Base-by-base conservation (phyloP, 2,888 invertebrate species). In the Pristionchus exspectatus region DNA sequence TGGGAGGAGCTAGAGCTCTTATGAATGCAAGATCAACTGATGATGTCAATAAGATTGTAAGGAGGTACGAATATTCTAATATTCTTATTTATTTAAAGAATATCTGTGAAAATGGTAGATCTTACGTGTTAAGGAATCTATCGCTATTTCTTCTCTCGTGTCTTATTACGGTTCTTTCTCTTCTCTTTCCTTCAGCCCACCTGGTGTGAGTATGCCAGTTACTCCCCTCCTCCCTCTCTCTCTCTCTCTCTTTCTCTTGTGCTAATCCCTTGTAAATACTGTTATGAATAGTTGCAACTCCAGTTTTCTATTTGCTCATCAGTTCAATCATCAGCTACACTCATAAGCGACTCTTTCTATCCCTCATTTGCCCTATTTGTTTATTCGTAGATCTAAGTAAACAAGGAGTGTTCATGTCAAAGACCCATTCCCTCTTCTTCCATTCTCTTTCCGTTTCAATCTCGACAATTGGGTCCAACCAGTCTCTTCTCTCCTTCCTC, bases 1-100 rank as follows among this genome's bases (percentile, higher is more conserved):
- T 88, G 33, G 81, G 88, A 12, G 88, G 59, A 59, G 88, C 77
- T 24, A 88, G 88, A 66, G 81, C 81, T 27, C 33, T 56, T 27
- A 77, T 59, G 88, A 81, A 50, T 81, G 50, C 54, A 27, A 44
- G 88, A 77, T 77, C 88, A 1, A 88, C 77, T 30, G 77, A 77
- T 27, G 88, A 77, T 44, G 59, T 88, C 21, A 38, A 69, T 54
- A 38, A 30, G n/a, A 87, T 87, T 33, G 72, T 54, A 14, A n/a
- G 27, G 33, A 86, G 86, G 86, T 66, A 63, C 4, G 83, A 14
- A 5, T 33, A 59, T 59, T 44, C 63, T 54, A n/a, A n/a, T 18
- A 5, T 85, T 21, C 18, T 38, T 33, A 85, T 85, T 59, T 54
- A 10, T n/a, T 9, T 21, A 74, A 30, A 33, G 7, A n/a, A n/a